These are phyloP conservation scores for Drosophila aff. DNA, from an alignment of 1,140 invertebrate species.

Conservation along the genomic window DNA sequence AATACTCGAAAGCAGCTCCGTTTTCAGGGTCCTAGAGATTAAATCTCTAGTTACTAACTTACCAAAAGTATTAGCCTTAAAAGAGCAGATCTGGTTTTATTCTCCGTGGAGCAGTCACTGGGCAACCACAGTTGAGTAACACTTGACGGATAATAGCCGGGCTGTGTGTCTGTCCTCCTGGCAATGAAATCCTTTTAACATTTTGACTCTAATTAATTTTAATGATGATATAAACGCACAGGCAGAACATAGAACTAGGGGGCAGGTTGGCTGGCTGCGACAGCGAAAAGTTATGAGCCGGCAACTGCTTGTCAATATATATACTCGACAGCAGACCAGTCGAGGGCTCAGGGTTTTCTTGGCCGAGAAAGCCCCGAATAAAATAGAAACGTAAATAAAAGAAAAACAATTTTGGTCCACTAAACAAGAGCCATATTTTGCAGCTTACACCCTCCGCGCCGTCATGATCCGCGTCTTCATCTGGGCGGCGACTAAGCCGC, in stretches of 20 bases:
- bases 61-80: neutral
- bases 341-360: conserved; percentile 12
- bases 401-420: conserved; percentile 53
- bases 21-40: neutral
- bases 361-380: conserved; percentile 21
- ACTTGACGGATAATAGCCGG: conserved; percentile 62
- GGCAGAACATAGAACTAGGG: conserved; percentile 49
- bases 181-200: conserved; percentile 77
- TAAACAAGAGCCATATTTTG: conserved; percentile 63
- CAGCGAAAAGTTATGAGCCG: conserved; percentile 46
- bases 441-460: conserved; percentile 31
- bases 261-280: conserved; percentile 12
- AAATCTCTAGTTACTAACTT: neutral
- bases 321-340: conserved; percentile 6
- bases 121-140: conserved; percentile 33
- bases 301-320: conserved; percentile 56
- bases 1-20: neutral
- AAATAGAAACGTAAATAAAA: conserved; percentile 33
- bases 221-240: conserved; percentile 75
- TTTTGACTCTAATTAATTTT: conserved; percentile 85
- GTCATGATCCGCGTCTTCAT: conserved; percentile 23
- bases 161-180: conserved; percentile 13
- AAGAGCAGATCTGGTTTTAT: neutral
- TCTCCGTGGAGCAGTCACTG: conserved; percentile 7
- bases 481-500: conserved; percentile 36